phyloP scores from a whole-genome alignment of 2,113 vertebrate genomes.

The Mixornis gularis region DNA sequence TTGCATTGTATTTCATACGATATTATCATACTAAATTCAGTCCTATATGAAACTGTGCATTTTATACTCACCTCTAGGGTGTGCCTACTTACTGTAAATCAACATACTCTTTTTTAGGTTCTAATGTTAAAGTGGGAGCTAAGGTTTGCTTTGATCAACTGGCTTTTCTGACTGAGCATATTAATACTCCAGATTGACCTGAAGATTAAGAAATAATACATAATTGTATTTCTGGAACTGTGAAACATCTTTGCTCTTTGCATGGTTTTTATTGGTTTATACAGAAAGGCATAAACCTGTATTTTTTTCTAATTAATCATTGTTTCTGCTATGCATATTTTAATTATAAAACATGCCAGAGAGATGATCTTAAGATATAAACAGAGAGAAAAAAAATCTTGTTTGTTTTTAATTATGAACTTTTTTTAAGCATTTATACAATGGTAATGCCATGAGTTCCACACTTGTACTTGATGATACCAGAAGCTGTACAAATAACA shows the following conservation, averaged over 20 bases:
- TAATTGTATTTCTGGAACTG: not conserved
- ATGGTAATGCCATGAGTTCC: not conserved
- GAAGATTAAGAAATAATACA: not conserved
- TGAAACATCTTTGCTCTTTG: not conserved
- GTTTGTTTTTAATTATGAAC: not conserved
- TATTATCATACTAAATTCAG: not conserved
- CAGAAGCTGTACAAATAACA: not conserved
- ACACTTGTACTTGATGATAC: not conserved
- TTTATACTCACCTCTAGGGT: not conserved
- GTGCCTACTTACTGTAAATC: constrained; percentile 13
- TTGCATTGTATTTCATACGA: not conserved
- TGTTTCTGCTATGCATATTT: not conserved
- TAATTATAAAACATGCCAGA: not conserved
- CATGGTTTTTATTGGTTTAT: not conserved
- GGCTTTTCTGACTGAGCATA: not conserved
- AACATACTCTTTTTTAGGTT: not conserved
- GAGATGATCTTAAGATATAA: not conserved
- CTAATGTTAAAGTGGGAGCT: not conserved
- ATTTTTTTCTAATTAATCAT: not conserved
- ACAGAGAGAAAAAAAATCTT: not conserved
- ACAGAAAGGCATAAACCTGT: not conserved
- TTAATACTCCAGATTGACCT: not conserved
- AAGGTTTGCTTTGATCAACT: not conserved
- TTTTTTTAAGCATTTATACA: not conserved
- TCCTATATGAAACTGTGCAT: not conserved